Evolutionary conservation across 1,140 invertebrate species (phyloP), one percentile per base, ranked within the genome.

Genomic region (Bactericera cockerelli): DNA sequence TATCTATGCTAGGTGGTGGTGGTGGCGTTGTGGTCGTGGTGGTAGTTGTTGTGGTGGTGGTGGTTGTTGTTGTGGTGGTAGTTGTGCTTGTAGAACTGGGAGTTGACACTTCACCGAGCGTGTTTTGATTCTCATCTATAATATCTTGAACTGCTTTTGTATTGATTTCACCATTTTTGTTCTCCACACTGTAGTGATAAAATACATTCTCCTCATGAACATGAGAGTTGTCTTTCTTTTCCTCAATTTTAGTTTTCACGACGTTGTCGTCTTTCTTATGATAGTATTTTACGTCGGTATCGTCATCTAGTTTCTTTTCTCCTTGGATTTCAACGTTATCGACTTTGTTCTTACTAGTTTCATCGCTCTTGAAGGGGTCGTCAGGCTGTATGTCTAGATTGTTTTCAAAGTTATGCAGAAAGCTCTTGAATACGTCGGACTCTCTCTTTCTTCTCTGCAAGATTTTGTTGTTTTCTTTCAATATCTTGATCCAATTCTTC

Each of bases 241-340:
- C 42, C n/a, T 49, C 42, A 49, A 49, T 49, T n/a, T 49, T 49
- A 4, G 42, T 49, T 49, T 49, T 49, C 3, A 6, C 42, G n/a
- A 49, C n/a, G 19, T 4, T 49, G 22, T 49, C 22, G 22, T 49
- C 42, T 49, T 49, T 49, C 42, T 49, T 49, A 16, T 49, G 42
- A 49, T 49, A 49, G 19, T 49, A 49, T 22, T 49, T 49, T n/a
- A 49, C 42, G n/a, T 49, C 42, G 3, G 42, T 49, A 49, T 49
- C 42, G n/a, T 49, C 22, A 49, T 49, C 42, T 8, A 49, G 42
- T 49, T 49, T 49, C 42, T 49, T 49, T n/a, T 49, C 42, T 49
- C 42, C 42, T 49, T 49, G 6, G 42, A 49, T 49, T 49, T 49
- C 42, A 49, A 49, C n/a, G 22, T 49, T 49, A 4, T 49, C 42